Percentiles rank a stretch among this genome's conserved stretches.
Conservation (phyloP, 2,888 invertebrate genomes). For the Drosophila cognata region DNA sequence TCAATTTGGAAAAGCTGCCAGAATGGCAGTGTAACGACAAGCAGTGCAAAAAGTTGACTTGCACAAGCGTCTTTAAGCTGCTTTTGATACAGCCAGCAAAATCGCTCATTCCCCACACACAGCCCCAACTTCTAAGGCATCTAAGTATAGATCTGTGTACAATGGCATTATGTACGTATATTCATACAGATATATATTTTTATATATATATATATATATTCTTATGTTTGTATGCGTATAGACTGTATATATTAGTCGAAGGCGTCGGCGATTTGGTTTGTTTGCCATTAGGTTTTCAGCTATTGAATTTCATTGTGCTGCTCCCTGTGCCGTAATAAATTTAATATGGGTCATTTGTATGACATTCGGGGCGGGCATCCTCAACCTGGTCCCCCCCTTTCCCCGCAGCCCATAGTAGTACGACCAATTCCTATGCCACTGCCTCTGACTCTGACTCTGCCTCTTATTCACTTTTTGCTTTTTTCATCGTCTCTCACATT, state of each 20-base stretch:
- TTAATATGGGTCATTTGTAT: slow-evolving; percentile 81
- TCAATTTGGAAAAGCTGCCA: slow-evolving; percentile 72
- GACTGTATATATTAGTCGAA: slow-evolving; percentile 35
- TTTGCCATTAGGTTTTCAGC: slow-evolving; percentile 73
- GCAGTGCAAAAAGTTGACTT: slow-evolving; percentile 51
- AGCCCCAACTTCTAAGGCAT: slow-evolving; percentile 16
- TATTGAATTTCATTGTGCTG: slow-evolving; percentile 79
- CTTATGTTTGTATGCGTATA: background rate
- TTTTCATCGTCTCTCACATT: slow-evolving; percentile 26
- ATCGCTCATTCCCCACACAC: background rate
- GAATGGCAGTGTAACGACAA: slow-evolving; percentile 62
- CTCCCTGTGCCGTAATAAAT: slow-evolving; percentile 75
- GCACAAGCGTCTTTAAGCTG: slow-evolving; percentile 65
- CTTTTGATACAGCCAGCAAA: slow-evolving; percentile 58
- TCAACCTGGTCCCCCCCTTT: slow-evolving; percentile 2
- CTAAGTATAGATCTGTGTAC: slow-evolving; percentile 47
- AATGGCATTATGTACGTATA: slow-evolving; percentile 36
- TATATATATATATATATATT: slow-evolving; percentile 16
- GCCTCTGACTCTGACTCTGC: background rate
- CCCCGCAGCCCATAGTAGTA: background rate
- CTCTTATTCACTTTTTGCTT: slow-evolving; percentile 24
- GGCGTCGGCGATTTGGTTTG: slow-evolving; percentile 76
- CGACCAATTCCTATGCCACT: background rate
- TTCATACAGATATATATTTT: slow-evolving; percentile 4
- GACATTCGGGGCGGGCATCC: slow-evolving; percentile 65